These are phyloP conservation scores for Andrena trimmerana DNA, from an alignment of 2,888 invertebrate genomes.

Conservation along the genomic window DNA sequence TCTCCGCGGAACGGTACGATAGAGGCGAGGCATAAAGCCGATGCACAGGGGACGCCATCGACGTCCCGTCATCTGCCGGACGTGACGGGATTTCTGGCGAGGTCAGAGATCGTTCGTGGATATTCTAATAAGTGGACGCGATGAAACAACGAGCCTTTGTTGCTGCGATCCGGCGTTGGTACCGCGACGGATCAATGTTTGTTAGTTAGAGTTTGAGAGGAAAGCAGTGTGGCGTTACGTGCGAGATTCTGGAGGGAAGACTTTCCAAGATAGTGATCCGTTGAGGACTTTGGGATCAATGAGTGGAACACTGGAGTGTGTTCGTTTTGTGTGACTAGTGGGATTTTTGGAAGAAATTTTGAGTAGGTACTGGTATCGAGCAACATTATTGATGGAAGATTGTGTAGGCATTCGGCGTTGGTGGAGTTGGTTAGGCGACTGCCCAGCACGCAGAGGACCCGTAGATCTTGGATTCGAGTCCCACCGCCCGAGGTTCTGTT, in stretches of 20 bases:
- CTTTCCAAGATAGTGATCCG: background rate
- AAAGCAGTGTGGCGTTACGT: background rate
- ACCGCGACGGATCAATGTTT: constrained; percentile 28
- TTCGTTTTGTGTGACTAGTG: too few relatives aligned
- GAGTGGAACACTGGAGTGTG: too few relatives aligned
- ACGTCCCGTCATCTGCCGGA: constrained; percentile 63
- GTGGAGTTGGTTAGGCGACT: too few relatives aligned
- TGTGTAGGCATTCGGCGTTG: too few relatives aligned
- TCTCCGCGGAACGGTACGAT: constrained; percentile 53
- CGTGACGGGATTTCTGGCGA: constrained; percentile 49
- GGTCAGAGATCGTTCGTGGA: constrained; percentile 62
- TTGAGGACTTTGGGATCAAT: too few relatives aligned
- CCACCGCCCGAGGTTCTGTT: too few relatives aligned
- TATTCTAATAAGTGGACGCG: constrained; percentile 63
- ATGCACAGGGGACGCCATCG: constrained; percentile 53
- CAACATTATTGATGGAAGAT: too few relatives aligned
- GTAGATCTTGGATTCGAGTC: too few relatives aligned
- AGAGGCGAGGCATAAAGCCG: constrained; percentile 55
- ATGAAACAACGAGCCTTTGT: constrained; percentile 53
- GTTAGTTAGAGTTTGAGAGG: background rate
- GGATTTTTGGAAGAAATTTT: too few relatives aligned
- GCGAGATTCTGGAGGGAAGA: background rate
- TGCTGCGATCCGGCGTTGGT: constrained; percentile 27
- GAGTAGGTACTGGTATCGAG: too few relatives aligned
- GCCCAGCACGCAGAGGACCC: too few relatives aligned